A percentile compares a stretch with the other conserved stretches of the same genome.
Conservation (phyloP, 2,113 vertebrate genomes). For the Puma concolor region DNA sequence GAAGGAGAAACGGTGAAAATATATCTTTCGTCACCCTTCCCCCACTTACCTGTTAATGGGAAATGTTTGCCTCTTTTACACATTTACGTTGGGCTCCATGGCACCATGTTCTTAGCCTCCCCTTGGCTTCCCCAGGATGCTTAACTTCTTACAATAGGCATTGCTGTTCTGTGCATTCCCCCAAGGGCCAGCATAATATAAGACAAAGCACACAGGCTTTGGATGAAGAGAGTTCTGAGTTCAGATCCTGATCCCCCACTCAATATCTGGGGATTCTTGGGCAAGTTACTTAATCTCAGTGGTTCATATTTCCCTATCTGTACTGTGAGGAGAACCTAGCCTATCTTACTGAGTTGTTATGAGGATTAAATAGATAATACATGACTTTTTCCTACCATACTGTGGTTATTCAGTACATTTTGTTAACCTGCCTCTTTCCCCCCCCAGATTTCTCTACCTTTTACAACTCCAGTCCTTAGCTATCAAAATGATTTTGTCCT, state of each 20-base stretch:
- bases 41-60: not conserved
- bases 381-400: not conserved
- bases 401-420: not conserved
- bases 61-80: not conserved
- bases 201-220: not conserved
- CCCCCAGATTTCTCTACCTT: not conserved
- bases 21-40: not conserved
- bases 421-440: not conserved
- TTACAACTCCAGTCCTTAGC: not conserved
- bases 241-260: not conserved
- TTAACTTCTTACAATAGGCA: not conserved
- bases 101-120: not conserved
- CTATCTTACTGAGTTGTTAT: not conserved
- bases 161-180: not conserved
- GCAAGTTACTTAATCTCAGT: not conserved
- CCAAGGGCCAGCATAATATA: not conserved
- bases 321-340: not conserved
- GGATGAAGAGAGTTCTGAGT: not conserved
- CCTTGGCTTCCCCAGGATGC: not conserved
- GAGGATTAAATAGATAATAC: not conserved
- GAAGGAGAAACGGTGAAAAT: not conserved
- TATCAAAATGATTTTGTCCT: conserved; percentile 1
- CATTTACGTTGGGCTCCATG: not conserved
- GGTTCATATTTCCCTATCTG: not conserved
- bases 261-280: not conserved